These are phyloP conservation scores for Diabrotica balteata DNA, from an alignment of 2,888 invertebrate genomes.

Conservation along the genomic window DNA sequence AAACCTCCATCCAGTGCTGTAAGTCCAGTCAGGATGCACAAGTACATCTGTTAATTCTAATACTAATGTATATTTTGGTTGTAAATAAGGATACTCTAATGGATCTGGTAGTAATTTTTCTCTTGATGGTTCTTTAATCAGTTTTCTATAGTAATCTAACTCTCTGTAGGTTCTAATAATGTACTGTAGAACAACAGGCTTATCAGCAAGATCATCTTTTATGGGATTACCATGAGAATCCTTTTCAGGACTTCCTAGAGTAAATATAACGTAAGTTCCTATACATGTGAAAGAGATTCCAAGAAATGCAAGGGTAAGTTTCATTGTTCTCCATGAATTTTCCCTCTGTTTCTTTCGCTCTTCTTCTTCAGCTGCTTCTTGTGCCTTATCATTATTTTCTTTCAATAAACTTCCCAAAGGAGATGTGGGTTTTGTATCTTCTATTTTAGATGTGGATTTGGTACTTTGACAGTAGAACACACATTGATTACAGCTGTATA, in stretches of 20 bases:
- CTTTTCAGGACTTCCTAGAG: slow-evolving; percentile 76
- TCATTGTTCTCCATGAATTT: slow-evolving; percentile 56
- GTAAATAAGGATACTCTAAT: slow-evolving; percentile 85
- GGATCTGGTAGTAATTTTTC: slow-evolving; percentile 94
- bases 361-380: slow-evolving; percentile 45
- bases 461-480: slow-evolving; percentile 28
- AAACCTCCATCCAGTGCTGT: slow-evolving; percentile 97
- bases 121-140: slow-evolving; percentile 93
- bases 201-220: slow-evolving; percentile 76
- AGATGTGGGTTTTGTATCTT: slow-evolving; percentile 38
- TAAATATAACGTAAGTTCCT: slow-evolving; percentile 69
- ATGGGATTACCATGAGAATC: slow-evolving; percentile 77
- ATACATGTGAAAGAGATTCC: slow-evolving; percentile 69
- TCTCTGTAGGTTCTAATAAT: slow-evolving; percentile 67
- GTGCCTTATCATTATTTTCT: slow-evolving; percentile 38
- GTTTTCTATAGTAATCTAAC: slow-evolving; percentile 60
- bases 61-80: slow-evolving; percentile 97
- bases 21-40: slow-evolving; percentile 99
- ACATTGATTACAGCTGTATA: slow-evolving; percentile 35
- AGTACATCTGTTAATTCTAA: slow-evolving; percentile 95
- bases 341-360: slow-evolving; percentile 49
- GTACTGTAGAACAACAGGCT: slow-evolving; percentile 74
- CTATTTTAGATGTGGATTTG: slow-evolving; percentile 8
- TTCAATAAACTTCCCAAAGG: slow-evolving; percentile 46
- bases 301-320: slow-evolving; percentile 59